Evolutionary conservation across 2,797 vertebrate genomes (phyloP), one percentile per base, ranked within the genome.

Genomic region (Scyliorhinus canicula): DNA sequence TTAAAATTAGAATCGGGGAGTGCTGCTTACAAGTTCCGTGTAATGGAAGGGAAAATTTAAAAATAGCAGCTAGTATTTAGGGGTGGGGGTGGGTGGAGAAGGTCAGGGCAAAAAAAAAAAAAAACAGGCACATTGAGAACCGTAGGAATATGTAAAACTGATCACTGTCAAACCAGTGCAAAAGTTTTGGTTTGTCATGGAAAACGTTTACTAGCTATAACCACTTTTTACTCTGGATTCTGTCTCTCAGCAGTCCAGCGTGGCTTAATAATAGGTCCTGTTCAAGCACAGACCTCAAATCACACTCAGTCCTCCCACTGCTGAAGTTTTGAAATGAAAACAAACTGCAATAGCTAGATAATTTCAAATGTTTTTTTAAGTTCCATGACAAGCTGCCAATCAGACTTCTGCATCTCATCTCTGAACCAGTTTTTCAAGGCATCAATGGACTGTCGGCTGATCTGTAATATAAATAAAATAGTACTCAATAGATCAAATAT

Each of bases 361-460:
- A 99, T 99, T 97, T 99, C 98, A 96, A 99, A 99, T 95, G 98
- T 99, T 97, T 99, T 99, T 98, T 99, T 99, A 97, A 99, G 98
- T 96, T 99, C 99, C 97, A 99, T 98, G 96, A 99, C 99, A 95
- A 99, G 98, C 97, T 99, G 99, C 99, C 99, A 99, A 96, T 99
- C 99, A 1, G 98, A 97, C 95, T 99, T 99, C 97, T 98, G 97
- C 99, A 99, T 99, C 96, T 99, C 99, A 1, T 99, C 99, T 96
- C 99, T 97, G 98, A 99, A 99, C 99, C 99, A 99, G 97, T 99
- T 98, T 97, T 99, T 99, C 96, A 99, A 97, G 1, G 99, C 99
- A 44, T 99, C 99, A 2, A 99, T 99, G 96, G 99, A 99, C 95
- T 98, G 98, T 86, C 99, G 97, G 0, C 98, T 99, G 96, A 99